Base-by-base conservation (phyloP, 2,797 vertebrate species). In the Corythornis leucogaster region DNA sequence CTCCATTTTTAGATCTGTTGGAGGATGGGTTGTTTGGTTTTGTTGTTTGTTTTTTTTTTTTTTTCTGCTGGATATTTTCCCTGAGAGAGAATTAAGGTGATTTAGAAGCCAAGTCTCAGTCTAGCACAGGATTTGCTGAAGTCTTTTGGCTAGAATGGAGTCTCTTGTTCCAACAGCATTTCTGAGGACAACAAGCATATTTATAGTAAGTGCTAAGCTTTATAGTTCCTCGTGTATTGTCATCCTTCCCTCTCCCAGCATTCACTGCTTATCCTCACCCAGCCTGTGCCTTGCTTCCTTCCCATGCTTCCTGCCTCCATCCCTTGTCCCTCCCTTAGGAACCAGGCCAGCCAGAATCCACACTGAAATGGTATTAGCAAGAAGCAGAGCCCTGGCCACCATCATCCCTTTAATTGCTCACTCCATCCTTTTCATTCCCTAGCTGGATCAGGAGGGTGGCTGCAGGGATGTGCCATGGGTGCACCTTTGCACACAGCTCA, bases 391-490 rank as follows among this genome's bases (percentile, higher is more conserved):
- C 0, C 0, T 61, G 61, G 82, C 46, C 69, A 74, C 66, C 20
- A 4, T 93, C 92, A 90, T 89, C 76, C 31, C 76, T 92, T 93
- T 94, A 92, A 90, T 57, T 90, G 83, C 62, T 5, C 13, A 71
- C 91, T 80, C 38, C 20, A 58, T 74, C 64, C 33, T 51, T 91
- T 63, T 67, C 38, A 38, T 38, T 38, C 13, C 38, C 38, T 25
- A 30, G 82, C 77, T 21, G 38, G 68, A 6, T 70, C n/a, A 10
- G 83, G 70, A 28, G 62, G 46, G 35, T 6, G 45, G 61, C 70
- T 82, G 67, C 77, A 40, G 75, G 2, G 8, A 4, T 19, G 46
- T 24, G 79, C 51, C 3, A 0, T 35, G 63, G 25, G 45, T 74
- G 11, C 45, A 8, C 31, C 30, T 57, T 54, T 85, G 84, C 64